Evolutionary conservation across 92 coral and sea anemone species (phyloP).

Genomic region (Bergia sp.): DNA sequence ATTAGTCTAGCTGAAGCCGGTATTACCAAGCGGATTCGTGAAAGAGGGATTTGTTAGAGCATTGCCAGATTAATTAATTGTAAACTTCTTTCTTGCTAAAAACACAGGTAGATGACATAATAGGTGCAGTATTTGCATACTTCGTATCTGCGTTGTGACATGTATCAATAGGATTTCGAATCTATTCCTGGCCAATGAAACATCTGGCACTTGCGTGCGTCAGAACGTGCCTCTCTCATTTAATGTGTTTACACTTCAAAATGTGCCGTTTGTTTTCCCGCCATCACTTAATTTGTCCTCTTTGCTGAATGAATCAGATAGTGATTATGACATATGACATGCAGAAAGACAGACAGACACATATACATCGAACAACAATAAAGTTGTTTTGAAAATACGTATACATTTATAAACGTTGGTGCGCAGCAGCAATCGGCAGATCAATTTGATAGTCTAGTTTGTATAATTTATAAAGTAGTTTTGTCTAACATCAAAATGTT

Average conservation of each 20-base stretch:
- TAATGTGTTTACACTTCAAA: slow-evolving; percentile 17
- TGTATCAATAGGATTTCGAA: neutral
- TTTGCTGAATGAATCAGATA: neutral
- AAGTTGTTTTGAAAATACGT: too few species aligned
- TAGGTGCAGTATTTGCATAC: neutral
- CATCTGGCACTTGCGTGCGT: neutral
- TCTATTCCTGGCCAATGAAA: neutral
- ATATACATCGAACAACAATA: too few species aligned
- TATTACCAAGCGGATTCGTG: neutral
- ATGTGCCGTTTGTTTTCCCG: slow-evolving; percentile 13
- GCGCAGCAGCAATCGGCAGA: too few species aligned
- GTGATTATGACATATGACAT: neutral
- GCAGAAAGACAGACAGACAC: neutral
- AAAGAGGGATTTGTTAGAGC: neutral
- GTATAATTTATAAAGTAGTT: too few species aligned
- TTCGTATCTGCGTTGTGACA: slow-evolving; percentile 9
- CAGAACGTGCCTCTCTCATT: neutral
- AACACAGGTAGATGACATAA: slow-evolving; percentile 15
- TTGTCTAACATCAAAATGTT: too few species aligned
- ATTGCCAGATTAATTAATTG: neutral
- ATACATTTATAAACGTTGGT: too few species aligned
- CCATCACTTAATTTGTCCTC: neutral
- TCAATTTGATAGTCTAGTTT: too few species aligned
- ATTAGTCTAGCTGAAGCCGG: neutral
- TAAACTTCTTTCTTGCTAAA: slow-evolving; percentile 7